Evolutionary conservation across 2,888 invertebrate genomes (phyloP), one percentile per base, ranked within the genome.

Genomic region (Caenorhabditis sulstoni): DNA sequence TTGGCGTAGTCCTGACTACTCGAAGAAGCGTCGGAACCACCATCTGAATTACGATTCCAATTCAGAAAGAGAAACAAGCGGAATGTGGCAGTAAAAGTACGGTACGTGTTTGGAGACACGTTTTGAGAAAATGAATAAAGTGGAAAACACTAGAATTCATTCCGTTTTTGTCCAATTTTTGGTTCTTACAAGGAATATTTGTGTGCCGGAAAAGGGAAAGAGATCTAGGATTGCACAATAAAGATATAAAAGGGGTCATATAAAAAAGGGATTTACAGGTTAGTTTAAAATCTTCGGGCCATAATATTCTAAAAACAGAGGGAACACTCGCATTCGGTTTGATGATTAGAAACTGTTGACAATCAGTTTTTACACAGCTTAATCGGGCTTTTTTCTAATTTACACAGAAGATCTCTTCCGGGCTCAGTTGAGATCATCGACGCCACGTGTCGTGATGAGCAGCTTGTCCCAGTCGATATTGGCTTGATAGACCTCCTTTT

Each of bases 401-500:
- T 29, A 29, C 29, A 29, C 29, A 29, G 29, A 5, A 29, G 4
- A 7, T 29, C 29, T 29, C 7, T 7, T 29, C 12, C 16, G 23
- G 22, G n/a, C 14, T 68, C 11, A 77, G 39, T 58, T 70, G 9
- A 78, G 52, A 22, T 71, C 71, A 3, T 65, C 62, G 3, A 78
- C 53, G n/a, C 78, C 78, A 11, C 62, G 58, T 7, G 66, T 67
- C n/a, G 66, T 50, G 23, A 67, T 50, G 12, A 78, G 75, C 14
- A 93, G 89, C 78, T 92, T 91, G 85, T 93, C 93, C 93, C 93
- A 93, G 87, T 93, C 92, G 53, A 93, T 92, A 47, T 91, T 75
- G 7, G 76, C 23, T 90, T 94, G 94, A 91, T 95, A 97, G 22
- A 99, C 98, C 92, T 99, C 98, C 90, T 96, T 94, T 87, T 98